A percentile compares a stretch with the other conserved stretches of the same genome.
phyloP scores from a whole-genome alignment of 30 jellyfish, hydroid and myxozoan genomes.

The Aurelia sp. region DNA sequence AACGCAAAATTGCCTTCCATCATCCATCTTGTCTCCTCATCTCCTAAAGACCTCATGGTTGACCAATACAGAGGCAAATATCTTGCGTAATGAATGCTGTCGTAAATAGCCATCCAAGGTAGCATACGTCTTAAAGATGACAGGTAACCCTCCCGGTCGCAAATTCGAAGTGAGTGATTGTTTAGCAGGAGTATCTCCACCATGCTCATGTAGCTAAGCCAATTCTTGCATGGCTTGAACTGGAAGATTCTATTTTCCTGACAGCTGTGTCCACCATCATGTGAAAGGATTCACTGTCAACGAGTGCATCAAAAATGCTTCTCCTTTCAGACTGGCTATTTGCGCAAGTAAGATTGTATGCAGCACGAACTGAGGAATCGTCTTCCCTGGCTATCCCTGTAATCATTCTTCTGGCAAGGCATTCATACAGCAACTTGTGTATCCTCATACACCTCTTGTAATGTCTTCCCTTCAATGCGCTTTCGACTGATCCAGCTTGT shows the following conservation, averaged over 20 bases:
- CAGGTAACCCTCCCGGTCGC: not conserved
- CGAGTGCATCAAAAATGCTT: too few species aligned
- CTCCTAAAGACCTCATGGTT: too few species aligned
- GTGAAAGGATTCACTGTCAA: too few species aligned
- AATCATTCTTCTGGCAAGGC: not conserved
- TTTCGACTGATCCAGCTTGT: constrained; percentile 21
- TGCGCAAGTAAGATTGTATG: too few species aligned
- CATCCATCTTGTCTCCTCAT: too few species aligned
- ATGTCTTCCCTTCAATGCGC: constrained; percentile 5
- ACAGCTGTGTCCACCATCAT: too few species aligned
- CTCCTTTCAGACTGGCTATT: too few species aligned
- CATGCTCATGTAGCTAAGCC: constrained; percentile 14
- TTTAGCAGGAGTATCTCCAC: constrained; percentile 16
- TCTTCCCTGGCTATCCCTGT: not conserved
- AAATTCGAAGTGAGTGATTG: not conserved
- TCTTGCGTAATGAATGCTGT: too few species aligned
- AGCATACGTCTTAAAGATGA: constrained; percentile 6
- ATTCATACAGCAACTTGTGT: constrained; percentile 6
- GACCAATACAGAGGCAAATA: too few species aligned
- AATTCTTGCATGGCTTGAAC: not conserved
- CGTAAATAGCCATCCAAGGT: too few species aligned
- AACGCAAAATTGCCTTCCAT: too few species aligned
- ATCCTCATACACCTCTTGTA: constrained; percentile 16
- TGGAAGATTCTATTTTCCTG: not conserved
- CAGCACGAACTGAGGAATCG: too few species aligned